These are phyloP conservation scores for Lepisosteus osseus DNA, from an alignment of 2,113 vertebrate species.

Conservation along the genomic window DNA sequence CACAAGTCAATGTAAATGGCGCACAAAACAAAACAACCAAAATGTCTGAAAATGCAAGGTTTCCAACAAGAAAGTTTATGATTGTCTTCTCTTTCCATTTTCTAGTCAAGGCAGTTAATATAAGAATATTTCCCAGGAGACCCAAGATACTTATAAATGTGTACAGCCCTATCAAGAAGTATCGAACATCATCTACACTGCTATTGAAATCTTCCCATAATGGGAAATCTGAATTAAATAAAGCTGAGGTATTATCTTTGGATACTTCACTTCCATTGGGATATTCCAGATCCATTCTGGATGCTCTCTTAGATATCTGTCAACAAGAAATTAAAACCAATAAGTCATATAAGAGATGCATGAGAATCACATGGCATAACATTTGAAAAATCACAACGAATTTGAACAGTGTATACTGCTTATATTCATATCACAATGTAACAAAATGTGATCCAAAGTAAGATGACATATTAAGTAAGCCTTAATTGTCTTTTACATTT, in stretches of 20 bases:
- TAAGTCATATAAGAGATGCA: no score
- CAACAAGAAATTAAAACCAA: slow-evolving; percentile 7
- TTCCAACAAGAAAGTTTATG: slow-evolving; percentile 75
- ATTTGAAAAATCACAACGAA: no score
- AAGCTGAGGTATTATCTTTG: slow-evolving; percentile 49
- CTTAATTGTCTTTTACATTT: no score
- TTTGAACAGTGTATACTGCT: no score
- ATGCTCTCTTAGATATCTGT: slow-evolving; percentile 1
- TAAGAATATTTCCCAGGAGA: slow-evolving; percentile 72
- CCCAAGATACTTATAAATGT: slow-evolving; percentile 74
- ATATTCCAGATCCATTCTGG: slow-evolving; percentile 66
- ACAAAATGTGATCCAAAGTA: no score
- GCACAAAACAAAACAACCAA: slow-evolving; percentile 76
- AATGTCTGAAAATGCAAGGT: slow-evolving; percentile 78
- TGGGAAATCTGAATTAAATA: slow-evolving; percentile 56
- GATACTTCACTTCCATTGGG: slow-evolving; percentile 53
- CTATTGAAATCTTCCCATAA: slow-evolving; percentile 72
- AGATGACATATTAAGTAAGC: no score
- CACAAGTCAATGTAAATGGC: slow-evolving; percentile 69
- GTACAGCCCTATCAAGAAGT: slow-evolving; percentile 77
- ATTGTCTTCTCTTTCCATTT: slow-evolving; percentile 69
- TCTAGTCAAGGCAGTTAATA: slow-evolving; percentile 64
- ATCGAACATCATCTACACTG: slow-evolving; percentile 72
- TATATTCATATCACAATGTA: no score
- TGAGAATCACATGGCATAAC: no score